Conservation (phyloP, 2,888 invertebrate species). For the Sphinx pinastri region DNA sequence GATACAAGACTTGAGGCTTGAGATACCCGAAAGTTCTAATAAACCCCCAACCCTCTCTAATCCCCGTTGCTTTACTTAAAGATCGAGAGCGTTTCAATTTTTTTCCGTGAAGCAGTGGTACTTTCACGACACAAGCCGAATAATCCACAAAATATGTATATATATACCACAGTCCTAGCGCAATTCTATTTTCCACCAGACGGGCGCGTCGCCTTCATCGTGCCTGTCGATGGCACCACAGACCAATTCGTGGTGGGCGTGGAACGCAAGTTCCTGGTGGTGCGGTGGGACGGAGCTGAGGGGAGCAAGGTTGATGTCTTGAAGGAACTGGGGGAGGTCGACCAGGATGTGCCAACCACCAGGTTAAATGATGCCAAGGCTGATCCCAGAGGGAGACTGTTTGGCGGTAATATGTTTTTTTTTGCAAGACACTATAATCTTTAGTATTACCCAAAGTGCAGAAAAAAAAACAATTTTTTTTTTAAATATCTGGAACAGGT, state of each 20-base stretch:
- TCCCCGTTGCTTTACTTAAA: too few species aligned
- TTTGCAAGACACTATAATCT: neutral
- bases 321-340: constrained; percentile 82
- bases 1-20: too few species aligned
- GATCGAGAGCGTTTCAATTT: too few species aligned
- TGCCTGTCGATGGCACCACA: constrained; percentile 85
- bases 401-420: constrained; percentile 80
- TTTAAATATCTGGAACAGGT: too few species aligned
- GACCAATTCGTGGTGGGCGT: constrained; percentile 87
- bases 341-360: constrained; percentile 81
- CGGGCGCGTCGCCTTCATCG: constrained; percentile 81
- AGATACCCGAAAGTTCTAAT: too few species aligned
- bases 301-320: constrained; percentile 72
- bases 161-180: too few species aligned
- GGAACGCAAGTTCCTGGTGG: constrained; percentile 83
- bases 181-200: constrained; percentile 42
- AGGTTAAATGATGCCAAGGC: constrained; percentile 92
- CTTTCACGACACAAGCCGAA: too few species aligned
- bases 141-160: too few species aligned
- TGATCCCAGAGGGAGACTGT: constrained; percentile 89
- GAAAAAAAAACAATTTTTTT: too few species aligned
- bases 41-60: too few species aligned
- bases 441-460: too few species aligned
- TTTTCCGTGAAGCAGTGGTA: too few species aligned
- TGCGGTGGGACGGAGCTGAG: constrained; percentile 87